These are phyloP conservation scores for Blastomussa wellsi DNA, from an alignment of 92 coral and sea anemone species.

Conservation along the genomic window DNA sequence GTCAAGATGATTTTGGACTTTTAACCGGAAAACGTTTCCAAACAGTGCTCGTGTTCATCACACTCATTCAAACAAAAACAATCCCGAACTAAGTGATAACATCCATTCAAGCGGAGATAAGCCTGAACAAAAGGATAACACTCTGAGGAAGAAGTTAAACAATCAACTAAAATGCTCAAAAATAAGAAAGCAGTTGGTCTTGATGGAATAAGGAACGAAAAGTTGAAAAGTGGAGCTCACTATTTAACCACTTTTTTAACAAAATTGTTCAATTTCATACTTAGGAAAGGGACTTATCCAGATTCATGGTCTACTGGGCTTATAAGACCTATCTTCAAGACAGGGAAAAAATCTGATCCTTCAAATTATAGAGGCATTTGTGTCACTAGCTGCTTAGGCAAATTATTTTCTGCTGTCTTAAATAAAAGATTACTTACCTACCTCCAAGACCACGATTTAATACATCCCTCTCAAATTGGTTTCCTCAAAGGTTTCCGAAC, in stretches of 20 bases:
- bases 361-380: neutral
- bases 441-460: no score
- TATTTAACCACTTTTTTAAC: neutral
- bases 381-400: neutral
- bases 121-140: no score
- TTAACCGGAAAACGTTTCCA: no score
- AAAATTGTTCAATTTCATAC: neutral
- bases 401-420: no score
- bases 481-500: no score
- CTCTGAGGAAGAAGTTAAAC: constrained; percentile 28
- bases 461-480: no score
- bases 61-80: no score
- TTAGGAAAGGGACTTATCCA: neutral
- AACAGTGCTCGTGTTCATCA: no score
- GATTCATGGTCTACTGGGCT: constrained; percentile 4
- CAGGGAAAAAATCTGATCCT: neutral
- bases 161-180: constrained; percentile 17
- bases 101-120: no score
- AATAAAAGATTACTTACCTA: no score
- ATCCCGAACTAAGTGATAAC: no score
- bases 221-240: neutral
- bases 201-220: neutral
- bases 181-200: neutral
- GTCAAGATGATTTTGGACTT: no score
- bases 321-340: neutral